Evolutionary conservation across 1,140 invertebrate genomes (phyloP).

Genomic region (Rhynchophorus ferrugineus): DNA sequence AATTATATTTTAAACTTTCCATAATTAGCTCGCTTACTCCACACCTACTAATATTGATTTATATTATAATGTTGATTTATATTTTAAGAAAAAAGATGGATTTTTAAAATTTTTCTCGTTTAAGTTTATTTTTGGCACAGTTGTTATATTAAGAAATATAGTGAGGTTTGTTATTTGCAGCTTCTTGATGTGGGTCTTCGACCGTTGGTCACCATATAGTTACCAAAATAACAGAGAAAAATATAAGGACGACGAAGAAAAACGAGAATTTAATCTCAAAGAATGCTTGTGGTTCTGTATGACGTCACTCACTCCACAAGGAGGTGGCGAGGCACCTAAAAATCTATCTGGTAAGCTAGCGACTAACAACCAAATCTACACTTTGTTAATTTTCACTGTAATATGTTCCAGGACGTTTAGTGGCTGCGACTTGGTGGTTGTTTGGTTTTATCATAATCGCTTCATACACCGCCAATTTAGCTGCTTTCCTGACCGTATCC

Average conservation of each 20-base stretch:
- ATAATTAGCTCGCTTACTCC: no score
- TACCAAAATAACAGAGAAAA: conserved; percentile 92
- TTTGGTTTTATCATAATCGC: conserved; percentile 97
- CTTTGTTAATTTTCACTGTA: no score
- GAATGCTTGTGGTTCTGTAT: conserved; percentile 99
- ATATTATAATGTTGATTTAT: no score
- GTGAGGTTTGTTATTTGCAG: no score
- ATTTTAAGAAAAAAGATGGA: no score
- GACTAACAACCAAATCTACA: neutral
- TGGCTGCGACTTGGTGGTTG: conserved; percentile 96
- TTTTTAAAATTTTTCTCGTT: no score
- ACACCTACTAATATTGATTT: no score
- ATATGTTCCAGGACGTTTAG: conserved; percentile 54
- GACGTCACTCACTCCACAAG: conserved; percentile 94
- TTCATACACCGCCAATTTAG: conserved; percentile 96
- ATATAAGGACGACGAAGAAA: conserved; percentile 90
- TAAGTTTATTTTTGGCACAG: no score
- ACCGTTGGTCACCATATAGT: conserved; percentile 92
- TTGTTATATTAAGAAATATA: no score
- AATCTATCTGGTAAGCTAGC: conserved; percentile 69
- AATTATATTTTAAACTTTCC: no score
- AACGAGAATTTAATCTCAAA: conserved; percentile 89
- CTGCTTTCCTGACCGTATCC: conserved; percentile 89
- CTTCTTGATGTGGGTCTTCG: conserved; percentile 91
- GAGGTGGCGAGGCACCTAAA: conserved; percentile 93